phyloP scores from a whole-genome alignment of 1,140 invertebrate species.

The Chelonus insularis region DNA sequence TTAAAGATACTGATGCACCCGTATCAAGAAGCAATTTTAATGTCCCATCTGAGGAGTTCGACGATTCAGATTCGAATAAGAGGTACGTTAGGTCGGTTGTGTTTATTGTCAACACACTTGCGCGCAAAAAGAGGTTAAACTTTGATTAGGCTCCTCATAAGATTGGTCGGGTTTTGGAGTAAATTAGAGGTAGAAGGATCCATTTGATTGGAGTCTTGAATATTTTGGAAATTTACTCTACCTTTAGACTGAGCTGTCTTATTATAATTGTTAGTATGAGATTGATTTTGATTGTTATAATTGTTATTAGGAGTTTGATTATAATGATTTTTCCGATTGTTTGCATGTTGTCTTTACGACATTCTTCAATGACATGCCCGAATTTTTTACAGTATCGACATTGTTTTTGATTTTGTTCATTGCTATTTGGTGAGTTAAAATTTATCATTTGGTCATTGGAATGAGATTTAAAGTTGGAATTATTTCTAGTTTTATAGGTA shows the following conservation, averaged over 20 bases:
- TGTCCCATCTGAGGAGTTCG: constrained; percentile 4
- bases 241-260: too few species aligned
- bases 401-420: background rate
- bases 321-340: background rate
- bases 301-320: background rate
- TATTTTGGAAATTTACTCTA: too few species aligned
- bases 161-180: background rate
- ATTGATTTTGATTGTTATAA: too few species aligned
- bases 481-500: background rate
- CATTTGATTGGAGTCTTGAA: too few species aligned
- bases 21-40: constrained; percentile 27
- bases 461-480: background rate
- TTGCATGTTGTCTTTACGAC: background rate
- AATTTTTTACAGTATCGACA: constrained; percentile 7
- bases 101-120: background rate
- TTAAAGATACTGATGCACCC: constrained; percentile 22
- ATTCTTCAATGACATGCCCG: background rate
- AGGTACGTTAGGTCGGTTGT: constrained; percentile 22
- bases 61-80: constrained; percentile 11
- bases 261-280: too few species aligned
- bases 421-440: too few species aligned
- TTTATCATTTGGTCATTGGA: too few species aligned
- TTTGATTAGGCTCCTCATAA: background rate
- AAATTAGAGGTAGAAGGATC: too few species aligned
- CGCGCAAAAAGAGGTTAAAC: background rate